phyloP scores from a whole-genome alignment of 2,113 vertebrate species.

The Leucosticte australis region DNA sequence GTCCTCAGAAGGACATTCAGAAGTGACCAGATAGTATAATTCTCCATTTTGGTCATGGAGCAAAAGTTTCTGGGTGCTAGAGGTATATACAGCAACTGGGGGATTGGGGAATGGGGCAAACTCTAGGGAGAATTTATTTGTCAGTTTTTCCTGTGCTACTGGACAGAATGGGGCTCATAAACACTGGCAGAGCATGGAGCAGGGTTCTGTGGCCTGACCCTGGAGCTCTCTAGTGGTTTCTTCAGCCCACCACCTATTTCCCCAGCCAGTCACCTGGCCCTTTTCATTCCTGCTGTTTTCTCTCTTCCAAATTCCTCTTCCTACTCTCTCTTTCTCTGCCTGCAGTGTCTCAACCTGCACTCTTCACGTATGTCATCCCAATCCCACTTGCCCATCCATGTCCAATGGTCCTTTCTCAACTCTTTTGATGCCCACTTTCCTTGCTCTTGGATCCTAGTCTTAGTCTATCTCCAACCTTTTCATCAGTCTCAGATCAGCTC shows the following conservation, averaged over 20 bases:
- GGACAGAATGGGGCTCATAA: neutral
- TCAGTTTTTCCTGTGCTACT: neutral
- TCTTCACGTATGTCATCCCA: neutral
- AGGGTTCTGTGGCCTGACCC: neutral
- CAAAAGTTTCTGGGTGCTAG: neutral
- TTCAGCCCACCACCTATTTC: neutral
- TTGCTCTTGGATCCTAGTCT: neutral
- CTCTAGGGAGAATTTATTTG: neutral
- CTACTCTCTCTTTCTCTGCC: neutral
- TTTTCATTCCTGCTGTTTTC: neutral
- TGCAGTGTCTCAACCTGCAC: neutral
- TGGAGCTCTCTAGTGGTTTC: neutral
- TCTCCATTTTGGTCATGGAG: neutral
- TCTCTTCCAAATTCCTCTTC: neutral
- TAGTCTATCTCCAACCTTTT: neutral
- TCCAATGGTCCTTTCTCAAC: neutral
- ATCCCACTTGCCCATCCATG: too few relatives aligned
- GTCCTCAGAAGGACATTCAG: neutral
- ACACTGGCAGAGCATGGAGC: neutral
- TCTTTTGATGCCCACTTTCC: neutral
- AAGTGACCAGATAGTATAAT: neutral
- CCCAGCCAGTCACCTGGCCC: neutral
- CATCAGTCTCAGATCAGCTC: neutral
- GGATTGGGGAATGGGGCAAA: fast-evolving
- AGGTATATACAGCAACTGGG: neutral